Evolutionary conservation across 1,140 invertebrate genomes (phyloP).

Genomic region (Eriocheir sinensis): DNA sequence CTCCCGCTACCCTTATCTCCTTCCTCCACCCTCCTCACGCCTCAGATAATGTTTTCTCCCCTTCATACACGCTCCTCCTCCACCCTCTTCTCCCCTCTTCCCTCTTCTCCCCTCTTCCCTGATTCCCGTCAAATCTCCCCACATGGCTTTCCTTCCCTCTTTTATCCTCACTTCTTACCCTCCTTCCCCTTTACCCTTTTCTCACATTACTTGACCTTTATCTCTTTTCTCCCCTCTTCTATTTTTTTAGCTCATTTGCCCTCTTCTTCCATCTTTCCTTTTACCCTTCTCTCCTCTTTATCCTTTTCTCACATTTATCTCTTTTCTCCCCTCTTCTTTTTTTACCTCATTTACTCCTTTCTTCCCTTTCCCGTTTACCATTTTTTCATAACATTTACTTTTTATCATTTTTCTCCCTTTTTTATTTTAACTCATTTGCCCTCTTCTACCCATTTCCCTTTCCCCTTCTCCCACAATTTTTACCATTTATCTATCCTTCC

Average conservation of each 20-base stretch:
- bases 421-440: not conserved
- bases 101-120: not conserved
- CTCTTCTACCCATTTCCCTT: too few species aligned
- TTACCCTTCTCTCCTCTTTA: too few species aligned
- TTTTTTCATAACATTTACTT: too few species aligned
- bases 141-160: constrained; percentile 1
- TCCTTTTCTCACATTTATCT: too few species aligned
- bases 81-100: too few species aligned
- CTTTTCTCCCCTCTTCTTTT: not conserved
- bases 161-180: not conserved
- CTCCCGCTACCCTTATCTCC: too few species aligned
- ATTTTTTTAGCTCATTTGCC: too few species aligned
- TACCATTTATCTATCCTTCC: too few species aligned
- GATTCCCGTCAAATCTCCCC: not conserved
- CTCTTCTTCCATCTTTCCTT: not conserved
- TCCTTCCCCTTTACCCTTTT: not conserved
- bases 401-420: not conserved
- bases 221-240: not conserved
- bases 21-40: too few species aligned
- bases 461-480: too few species aligned
- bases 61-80: too few species aligned
- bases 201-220: not conserved
- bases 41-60: too few species aligned
- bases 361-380: not conserved
- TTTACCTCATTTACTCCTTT: not conserved